Percentiles rank a stretch among this genome's conserved stretches.
Evolutionary conservation across 92 coral and sea anemone species (phyloP).

Genomic region (Palythoa heliodiscus): DNA sequence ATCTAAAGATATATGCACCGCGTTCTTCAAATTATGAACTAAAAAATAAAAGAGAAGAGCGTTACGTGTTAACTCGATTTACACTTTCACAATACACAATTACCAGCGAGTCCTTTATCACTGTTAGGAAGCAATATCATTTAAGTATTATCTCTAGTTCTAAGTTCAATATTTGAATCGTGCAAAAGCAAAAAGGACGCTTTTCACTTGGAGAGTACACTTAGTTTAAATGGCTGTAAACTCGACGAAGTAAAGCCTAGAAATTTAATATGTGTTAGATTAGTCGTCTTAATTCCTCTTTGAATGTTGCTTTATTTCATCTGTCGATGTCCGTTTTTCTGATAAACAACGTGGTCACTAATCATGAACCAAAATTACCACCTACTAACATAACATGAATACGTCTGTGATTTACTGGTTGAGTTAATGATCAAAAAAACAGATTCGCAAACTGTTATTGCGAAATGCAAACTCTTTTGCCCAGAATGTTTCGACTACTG

Average conservation of each 20-base stretch:
- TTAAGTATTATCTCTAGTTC: background rate
- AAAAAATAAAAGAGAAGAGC: background rate
- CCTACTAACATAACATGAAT: background rate
- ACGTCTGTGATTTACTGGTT: background rate
- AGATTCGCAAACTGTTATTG: background rate
- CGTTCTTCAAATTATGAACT: background rate
- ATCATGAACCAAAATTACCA: background rate
- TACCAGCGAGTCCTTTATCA: background rate
- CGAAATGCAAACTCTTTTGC: background rate
- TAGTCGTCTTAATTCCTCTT: background rate
- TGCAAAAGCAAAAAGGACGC: background rate
- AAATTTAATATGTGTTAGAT: background rate
- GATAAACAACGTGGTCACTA: background rate
- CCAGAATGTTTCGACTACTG: no score
- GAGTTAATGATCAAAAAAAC: background rate
- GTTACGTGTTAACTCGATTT: background rate
- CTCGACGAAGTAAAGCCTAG: background rate
- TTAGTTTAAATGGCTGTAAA: background rate
- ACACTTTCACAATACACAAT: slow-evolving; percentile 4
- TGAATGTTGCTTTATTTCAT: background rate
- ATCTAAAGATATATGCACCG: background rate
- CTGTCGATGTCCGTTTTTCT: background rate
- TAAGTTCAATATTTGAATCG: background rate
- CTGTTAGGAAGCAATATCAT: background rate
- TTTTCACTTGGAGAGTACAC: background rate